Percentiles rank a stretch among this genome's conserved stretches.
phyloP scores from a whole-genome alignment of 2,113 vertebrate species.

The Pongo pygmaeus region DNA sequence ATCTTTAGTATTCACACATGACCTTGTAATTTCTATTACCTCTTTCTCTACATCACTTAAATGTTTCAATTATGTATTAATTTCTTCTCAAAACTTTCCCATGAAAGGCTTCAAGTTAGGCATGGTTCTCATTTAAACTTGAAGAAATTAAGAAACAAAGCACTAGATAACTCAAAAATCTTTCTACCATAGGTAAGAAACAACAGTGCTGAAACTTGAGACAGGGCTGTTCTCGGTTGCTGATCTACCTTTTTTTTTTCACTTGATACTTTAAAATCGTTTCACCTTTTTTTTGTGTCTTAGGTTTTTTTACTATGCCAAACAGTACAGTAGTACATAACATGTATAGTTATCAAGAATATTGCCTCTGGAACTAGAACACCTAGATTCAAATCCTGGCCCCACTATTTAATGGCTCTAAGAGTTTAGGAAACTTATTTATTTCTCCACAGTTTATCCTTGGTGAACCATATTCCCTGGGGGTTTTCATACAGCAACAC shows the following conservation, averaged over 20 bases:
- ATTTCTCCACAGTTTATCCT: not conserved
- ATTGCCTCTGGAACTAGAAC: not conserved
- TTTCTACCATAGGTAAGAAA: not conserved
- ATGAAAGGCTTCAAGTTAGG: not conserved
- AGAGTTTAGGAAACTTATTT: not conserved
- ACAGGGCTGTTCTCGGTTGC: not conserved
- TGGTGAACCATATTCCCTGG: not conserved
- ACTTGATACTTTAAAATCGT: not conserved
- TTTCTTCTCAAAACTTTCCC: constrained; percentile 21
- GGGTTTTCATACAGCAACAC: not conserved
- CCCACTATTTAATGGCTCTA: not conserved
- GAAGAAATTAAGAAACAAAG: constrained; percentile 26
- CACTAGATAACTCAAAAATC: not conserved
- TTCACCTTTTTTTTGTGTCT: not conserved
- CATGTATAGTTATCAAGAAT: not conserved
- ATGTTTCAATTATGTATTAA: not conserved
- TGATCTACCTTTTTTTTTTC: not conserved
- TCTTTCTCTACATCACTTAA: not conserved
- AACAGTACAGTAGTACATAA: not conserved
- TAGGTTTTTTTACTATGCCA: not conserved
- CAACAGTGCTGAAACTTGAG: not conserved
- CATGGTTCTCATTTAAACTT: not conserved
- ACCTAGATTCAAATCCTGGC: not conserved
- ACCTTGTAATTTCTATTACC: not conserved
- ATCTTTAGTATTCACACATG: not conserved